These are phyloP conservation scores for Phrynocephalus guinanensis DNA, from an alignment of 2,797 vertebrate species.

Conservation along the genomic window DNA sequence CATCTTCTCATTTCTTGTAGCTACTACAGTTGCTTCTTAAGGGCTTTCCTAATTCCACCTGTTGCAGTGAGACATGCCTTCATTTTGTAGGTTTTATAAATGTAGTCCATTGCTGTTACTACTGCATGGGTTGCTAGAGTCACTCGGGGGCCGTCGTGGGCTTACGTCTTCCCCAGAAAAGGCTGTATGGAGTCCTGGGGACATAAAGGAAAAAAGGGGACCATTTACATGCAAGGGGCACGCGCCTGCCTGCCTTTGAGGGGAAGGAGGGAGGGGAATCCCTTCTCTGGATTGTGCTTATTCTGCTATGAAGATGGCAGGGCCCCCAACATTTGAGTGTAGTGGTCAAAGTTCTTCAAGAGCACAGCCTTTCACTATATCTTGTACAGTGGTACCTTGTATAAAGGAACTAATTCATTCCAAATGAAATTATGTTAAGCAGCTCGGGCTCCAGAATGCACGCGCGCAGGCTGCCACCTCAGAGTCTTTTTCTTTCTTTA, in stretches of 20 bases:
- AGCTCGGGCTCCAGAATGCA: too few relatives aligned
- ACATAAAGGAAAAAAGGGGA: background rate
- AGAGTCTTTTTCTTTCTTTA: too few relatives aligned
- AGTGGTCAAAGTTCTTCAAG: background rate
- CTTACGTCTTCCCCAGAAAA: background rate
- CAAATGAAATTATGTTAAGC: too few relatives aligned
- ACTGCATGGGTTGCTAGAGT: background rate
- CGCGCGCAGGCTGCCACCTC: too few relatives aligned
- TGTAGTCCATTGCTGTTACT: background rate
- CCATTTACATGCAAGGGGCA: background rate
- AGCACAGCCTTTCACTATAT: background rate
- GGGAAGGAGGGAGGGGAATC: too few relatives aligned
- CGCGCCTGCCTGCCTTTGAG: too few relatives aligned
- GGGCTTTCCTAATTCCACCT: background rate
- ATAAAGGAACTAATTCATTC: too few relatives aligned
- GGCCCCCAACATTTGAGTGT: background rate
- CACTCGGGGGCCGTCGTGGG: too few relatives aligned
- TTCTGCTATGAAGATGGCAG: background rate
- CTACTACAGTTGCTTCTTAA: background rate
- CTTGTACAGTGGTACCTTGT: too few relatives aligned
- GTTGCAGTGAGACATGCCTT: background rate
- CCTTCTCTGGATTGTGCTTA: too few relatives aligned
- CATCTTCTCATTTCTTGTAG: background rate
- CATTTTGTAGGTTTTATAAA: background rate
- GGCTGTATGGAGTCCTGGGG: background rate